Base-by-base conservation (phyloP, 2,113 vertebrate species). In the Apus apus region DNA sequence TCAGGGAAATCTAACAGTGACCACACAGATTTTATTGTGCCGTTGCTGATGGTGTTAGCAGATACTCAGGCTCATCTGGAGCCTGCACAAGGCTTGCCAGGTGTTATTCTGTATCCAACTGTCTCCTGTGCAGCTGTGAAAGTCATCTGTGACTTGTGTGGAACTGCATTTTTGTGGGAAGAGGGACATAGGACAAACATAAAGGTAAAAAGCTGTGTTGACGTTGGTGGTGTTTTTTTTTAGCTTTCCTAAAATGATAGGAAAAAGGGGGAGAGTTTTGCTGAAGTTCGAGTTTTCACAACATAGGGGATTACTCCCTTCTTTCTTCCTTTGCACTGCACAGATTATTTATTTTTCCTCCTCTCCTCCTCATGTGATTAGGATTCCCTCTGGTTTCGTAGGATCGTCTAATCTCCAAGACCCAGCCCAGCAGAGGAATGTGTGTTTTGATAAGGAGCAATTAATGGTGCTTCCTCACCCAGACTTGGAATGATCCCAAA, bases 281-380 rank as follows among this genome's bases (percentile, higher is more conserved):
- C 60, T 64, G 13, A 48, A 43, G 34, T 45, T 92, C 12, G 17
- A 21, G 4, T 43, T 80, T 79, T 70, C 3, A 3, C 50, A 76
- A 5, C 0, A 0, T 9, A 65, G 46, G 2, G 4, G 11, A 5
- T 76, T 32, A 5, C 13, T 75, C 14, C 6, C 2, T 65, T 68
- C 36, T 74, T 68, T 25, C 9, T 87, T 74, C n/a, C 17, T 36
- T 26, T 94, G 23, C 8, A 5, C 48, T 85, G 70, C 32, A 56
- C 22, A 50, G 36, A n/a, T 5, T 7, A 48, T 51, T 65, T 78
- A 29, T 53, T 43, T 11, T 7, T 16, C 8, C 13, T 15, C 21
- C 15, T 74, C 6, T 16, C 8, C 13, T 13, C 21, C 15, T 74
- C 6, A 1, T 2, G 2, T 81, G 34, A 2, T 77, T 65, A 83